Conservation (phyloP, 2,888 invertebrate species). For the Eretmocerus hayati region DNA sequence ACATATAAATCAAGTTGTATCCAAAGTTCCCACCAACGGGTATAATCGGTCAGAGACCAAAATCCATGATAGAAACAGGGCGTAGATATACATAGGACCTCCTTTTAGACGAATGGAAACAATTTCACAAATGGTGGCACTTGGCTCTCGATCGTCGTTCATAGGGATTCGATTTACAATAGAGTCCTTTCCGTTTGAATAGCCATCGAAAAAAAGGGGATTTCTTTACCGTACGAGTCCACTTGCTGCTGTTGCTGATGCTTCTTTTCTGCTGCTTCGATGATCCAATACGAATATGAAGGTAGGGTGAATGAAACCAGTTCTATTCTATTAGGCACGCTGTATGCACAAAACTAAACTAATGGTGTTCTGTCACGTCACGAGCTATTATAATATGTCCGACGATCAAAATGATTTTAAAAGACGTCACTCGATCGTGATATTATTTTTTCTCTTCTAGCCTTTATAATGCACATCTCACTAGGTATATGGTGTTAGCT, state of each 20-base stretch:
- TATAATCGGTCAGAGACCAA: constrained; percentile 9
- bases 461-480: no score
- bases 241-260: no score
- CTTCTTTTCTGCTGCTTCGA: constrained; percentile 8
- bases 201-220: constrained; percentile 13
- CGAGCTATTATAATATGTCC: constrained; percentile 9
- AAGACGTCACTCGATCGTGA: constrained; percentile 12
- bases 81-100: constrained; percentile 18
- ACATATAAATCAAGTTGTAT: no score
- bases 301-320: constrained; percentile 8
- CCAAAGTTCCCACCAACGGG: no score
- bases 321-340: constrained; percentile 12
- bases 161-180: constrained; percentile 20
- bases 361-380: constrained; percentile 4
- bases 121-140: constrained; percentile 35
- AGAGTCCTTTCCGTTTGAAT: constrained; percentile 22
- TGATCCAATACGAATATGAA: no score
- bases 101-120: constrained; percentile 28
- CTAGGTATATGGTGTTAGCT: no score
- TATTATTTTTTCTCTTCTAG: no score
- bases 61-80: constrained; percentile 14
- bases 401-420: constrained; percentile 6
- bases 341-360: constrained; percentile 4
- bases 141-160: constrained; percentile 20
- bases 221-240: no score